Conservation (phyloP, 2,113 vertebrate genomes). For the Cryptoleucopteryx plumbea region DNA sequence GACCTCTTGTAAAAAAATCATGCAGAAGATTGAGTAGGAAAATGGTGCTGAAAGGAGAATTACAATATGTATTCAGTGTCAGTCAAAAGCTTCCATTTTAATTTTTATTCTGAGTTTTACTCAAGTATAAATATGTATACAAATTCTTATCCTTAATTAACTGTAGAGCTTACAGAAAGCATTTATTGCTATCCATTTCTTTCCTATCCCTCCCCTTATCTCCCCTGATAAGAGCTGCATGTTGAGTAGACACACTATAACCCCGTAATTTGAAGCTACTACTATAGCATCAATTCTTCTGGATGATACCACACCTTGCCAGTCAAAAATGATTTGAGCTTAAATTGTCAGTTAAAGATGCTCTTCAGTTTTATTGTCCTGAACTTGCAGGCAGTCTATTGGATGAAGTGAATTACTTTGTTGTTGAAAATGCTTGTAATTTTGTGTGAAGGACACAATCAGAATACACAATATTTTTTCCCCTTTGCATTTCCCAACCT, state of each 20-base stretch:
- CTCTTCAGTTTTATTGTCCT: constrained; percentile 40
- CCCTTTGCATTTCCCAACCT: neutral
- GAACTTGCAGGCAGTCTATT: constrained; percentile 18
- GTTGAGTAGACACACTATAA: constrained; percentile 22
- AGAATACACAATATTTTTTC: constrained; percentile 10
- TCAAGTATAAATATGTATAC: constrained; percentile 1
- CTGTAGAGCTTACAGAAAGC: neutral
- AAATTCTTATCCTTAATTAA: constrained; percentile 41
- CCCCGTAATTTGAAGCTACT: constrained; percentile 14
- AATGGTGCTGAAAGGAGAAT: neutral
- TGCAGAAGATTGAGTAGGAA: neutral
- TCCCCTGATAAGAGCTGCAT: constrained; percentile 20
- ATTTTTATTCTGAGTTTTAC: constrained; percentile 6
- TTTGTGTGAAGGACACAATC: constrained; percentile 19
- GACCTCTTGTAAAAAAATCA: neutral
- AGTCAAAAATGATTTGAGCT: constrained; percentile 38
- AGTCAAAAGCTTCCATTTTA: constrained; percentile 9
- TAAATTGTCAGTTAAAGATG: constrained; percentile 36
- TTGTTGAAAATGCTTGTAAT: constrained; percentile 34
- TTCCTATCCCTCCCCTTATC: neutral
- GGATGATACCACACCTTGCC: constrained; percentile 46
- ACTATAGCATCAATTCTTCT: neutral
- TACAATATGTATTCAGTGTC: neutral
- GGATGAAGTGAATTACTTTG: constrained; percentile 42
- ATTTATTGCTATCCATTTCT: constrained; percentile 1